Evolutionary conservation across 2,888 invertebrate genomes (phyloP), one percentile per base, ranked within the genome.

Genomic region (Eupithecia subumbrata): DNA sequence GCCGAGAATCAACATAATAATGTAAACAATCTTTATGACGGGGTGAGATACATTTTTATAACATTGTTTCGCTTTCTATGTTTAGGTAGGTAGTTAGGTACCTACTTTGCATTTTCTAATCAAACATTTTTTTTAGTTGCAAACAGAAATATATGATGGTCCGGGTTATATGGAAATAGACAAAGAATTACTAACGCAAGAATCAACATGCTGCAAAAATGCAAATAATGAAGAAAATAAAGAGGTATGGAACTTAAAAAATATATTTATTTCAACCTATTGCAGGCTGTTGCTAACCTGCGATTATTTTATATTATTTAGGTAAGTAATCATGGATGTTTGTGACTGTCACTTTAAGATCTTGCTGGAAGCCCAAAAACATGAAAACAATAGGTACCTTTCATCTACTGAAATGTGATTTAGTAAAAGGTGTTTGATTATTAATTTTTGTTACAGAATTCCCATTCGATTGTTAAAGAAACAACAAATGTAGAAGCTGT

Each of bases 241-340:
- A 60, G 60, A 60, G 60, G 60, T 60, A 60, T 60, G 60, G 60
- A 60, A 60, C 60, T 60, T 60, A 60, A 60, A 60, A 60, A 60
- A 60, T 22, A 60, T 60, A 60, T 60, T 60, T 60, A 60, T 60
- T 60, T 60, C 60, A 60, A 60, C 60, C 60, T 60, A 60, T 60
- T 60, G 60, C 60, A 60, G 60, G 60, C 60, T 60, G 60, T 60
- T 60, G 60, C 60, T 60, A 60, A 60, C 60, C 22, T 12, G 37
- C 52, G 22, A 70, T 70, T 45, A 52, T 48, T 70, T 30, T 56
- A 52, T 70, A 70, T 70, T 30, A 73, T 73, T 56, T 80, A 40
- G 82, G 81, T 73, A 85, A 83, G 52, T 48, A 71, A 52, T 30
- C 22, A 60, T 60, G 60, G 60, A 60, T 22, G 60, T 60, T 60